These are phyloP conservation scores for Thomomys bottae DNA, from an alignment of 2,113 vertebrate species.

Conservation along the genomic window DNA sequence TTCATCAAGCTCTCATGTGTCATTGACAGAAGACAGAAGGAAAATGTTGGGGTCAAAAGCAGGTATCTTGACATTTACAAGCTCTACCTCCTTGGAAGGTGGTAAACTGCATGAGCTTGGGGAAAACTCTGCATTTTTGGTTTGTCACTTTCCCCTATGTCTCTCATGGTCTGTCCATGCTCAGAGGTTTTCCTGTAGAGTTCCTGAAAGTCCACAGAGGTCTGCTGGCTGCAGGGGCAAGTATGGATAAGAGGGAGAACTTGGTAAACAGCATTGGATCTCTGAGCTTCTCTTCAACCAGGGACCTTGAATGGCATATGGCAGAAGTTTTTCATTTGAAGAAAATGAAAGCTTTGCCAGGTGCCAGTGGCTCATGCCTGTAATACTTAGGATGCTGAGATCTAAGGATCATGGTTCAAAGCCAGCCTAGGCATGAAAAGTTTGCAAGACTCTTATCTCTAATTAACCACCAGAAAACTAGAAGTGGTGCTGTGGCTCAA, in stretches of 20 bases:
- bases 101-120: neutral
- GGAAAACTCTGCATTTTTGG: neutral
- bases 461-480: too few relatives aligned
- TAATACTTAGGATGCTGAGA: too few relatives aligned
- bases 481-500: too few relatives aligned
- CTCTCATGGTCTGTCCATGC: neutral
- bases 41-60: neutral
- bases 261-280: neutral
- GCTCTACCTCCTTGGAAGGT: neutral
- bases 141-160: constrained; percentile 23
- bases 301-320: neutral
- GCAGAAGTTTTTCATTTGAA: neutral
- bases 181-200: neutral
- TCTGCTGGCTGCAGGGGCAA: neutral
- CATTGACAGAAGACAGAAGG: neutral
- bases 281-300: neutral
- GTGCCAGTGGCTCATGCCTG: too few relatives aligned
- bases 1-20: neutral
- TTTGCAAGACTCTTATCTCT: too few relatives aligned
- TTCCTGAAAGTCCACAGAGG: neutral
- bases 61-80: neutral
- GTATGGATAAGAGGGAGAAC: neutral
- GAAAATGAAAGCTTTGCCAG: too few relatives aligned
- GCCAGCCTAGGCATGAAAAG: too few relatives aligned
- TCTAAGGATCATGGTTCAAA: too few relatives aligned